Conservation (phyloP, 2,113 vertebrate genomes). For the Stegastes partitus region DNA sequence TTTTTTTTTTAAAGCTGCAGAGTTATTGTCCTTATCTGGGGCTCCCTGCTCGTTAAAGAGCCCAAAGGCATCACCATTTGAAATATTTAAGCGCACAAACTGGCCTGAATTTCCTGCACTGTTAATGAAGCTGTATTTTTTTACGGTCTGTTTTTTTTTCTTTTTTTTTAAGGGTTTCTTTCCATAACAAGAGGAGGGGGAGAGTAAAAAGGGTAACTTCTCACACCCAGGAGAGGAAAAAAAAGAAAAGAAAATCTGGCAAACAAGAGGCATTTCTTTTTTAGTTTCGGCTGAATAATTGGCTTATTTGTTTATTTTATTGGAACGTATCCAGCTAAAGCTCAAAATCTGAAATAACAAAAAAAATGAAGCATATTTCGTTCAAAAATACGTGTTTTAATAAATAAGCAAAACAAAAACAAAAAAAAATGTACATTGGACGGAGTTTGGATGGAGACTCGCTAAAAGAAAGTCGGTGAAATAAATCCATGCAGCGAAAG, state of each 20-base stretch:
- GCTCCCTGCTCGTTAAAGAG: constrained; percentile 73
- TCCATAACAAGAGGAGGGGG: constrained; percentile 62
- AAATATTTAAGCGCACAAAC: constrained; percentile 76
- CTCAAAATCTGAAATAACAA: constrained; percentile 17
- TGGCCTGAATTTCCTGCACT: constrained; percentile 69
- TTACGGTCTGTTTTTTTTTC: constrained; percentile 58
- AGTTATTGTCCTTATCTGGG: constrained; percentile 75
- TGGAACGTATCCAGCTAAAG: neutral
- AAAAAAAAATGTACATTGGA: constrained; percentile 88
- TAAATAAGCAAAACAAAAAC: constrained; percentile 91
- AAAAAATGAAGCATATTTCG: constrained; percentile 67
- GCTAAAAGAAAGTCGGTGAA: constrained; percentile 70
- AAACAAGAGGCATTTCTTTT: constrained; percentile 6
- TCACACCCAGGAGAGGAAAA: constrained; percentile 50
- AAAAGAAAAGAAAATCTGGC: neutral
- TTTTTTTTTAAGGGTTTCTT: constrained; percentile 53
- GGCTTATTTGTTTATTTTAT: neutral
- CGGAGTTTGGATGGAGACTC: constrained; percentile 72
- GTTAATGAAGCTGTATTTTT: constrained; percentile 80
- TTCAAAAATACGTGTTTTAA: constrained; percentile 93
- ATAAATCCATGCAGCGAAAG: constrained; percentile 81
- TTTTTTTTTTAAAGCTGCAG: constrained; percentile 15
- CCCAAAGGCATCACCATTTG: constrained; percentile 67
- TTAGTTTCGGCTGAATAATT: neutral
- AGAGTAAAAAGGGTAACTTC: constrained; percentile 3